Conservation (phyloP, 1,140 invertebrate species). For the Papilio helenus region DNA sequence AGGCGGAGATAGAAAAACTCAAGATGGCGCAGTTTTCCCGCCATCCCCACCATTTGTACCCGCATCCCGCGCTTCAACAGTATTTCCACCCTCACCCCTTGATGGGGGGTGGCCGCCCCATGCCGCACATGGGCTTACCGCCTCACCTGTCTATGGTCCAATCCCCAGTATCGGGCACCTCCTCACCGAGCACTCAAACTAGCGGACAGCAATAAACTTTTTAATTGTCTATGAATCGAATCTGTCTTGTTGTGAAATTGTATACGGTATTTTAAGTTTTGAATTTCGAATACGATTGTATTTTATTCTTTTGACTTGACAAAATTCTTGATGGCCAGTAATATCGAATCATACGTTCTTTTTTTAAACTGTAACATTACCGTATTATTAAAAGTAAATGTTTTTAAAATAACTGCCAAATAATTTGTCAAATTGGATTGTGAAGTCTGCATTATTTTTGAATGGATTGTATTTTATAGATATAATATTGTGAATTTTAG, state of each 20-base stretch:
- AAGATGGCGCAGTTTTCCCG: constrained; percentile 87
- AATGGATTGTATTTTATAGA: constrained; percentile 37
- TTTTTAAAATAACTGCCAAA: constrained; percentile 21
- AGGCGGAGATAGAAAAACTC: constrained; percentile 96
- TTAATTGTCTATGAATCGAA: constrained; percentile 5
- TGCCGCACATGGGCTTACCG: constrained; percentile 72
- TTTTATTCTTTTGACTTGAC: background rate
- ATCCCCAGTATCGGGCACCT: constrained; percentile 66
- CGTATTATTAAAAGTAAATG: background rate
- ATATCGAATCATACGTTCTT: background rate
- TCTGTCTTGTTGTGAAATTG: constrained; percentile 32
- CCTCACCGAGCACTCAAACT: constrained; percentile 66
- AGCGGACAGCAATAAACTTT: constrained; percentile 46
- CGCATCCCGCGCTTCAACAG: constrained; percentile 76
- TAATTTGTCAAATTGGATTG: constrained; percentile 29
- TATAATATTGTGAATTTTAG: constrained; percentile 41
- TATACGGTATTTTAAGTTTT: constrained; percentile 26
- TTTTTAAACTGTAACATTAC: background rate
- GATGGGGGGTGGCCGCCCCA: constrained; percentile 69
- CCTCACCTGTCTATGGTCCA: constrained; percentile 75
- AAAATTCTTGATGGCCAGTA: constrained; percentile 19
- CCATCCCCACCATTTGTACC: constrained; percentile 79
- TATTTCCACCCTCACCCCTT: constrained; percentile 76
- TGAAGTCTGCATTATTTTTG: constrained; percentile 24
- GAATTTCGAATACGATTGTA: constrained; percentile 6